phyloP scores from a whole-genome alignment of 2,888 invertebrate species.

The Digitonthophagus gazella region DNA sequence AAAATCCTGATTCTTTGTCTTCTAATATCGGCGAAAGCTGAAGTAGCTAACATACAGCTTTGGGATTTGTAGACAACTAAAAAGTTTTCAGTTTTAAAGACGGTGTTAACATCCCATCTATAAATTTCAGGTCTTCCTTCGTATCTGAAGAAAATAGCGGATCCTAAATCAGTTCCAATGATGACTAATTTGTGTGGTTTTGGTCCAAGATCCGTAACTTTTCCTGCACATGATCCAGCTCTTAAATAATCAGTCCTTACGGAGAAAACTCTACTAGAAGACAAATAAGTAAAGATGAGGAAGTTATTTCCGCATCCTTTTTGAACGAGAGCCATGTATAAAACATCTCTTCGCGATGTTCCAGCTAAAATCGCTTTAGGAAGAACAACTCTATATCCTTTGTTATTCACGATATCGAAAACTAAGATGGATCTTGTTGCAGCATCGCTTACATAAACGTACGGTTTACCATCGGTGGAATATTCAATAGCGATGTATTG shows the following conservation, averaged over 20 bases:
- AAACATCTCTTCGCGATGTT: slow-evolving; percentile 59
- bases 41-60: slow-evolving; percentile 58
- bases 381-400: slow-evolving; percentile 63
- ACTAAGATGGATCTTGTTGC: slow-evolving; percentile 66
- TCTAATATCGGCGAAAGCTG: slow-evolving; percentile 59
- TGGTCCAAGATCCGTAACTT: slow-evolving; percentile 55
- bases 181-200: slow-evolving; percentile 60
- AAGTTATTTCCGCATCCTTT: slow-evolving; percentile 58
- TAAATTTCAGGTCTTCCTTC: slow-evolving; percentile 60
- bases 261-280: slow-evolving; percentile 62
- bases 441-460: slow-evolving; percentile 68
- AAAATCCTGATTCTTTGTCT: slow-evolving; percentile 59
- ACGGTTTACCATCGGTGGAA: slow-evolving; percentile 59
- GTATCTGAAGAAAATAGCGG: slow-evolving; percentile 59
- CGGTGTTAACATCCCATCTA: slow-evolving; percentile 57
- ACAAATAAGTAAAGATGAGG: slow-evolving; percentile 64
- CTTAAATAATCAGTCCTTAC: slow-evolving; percentile 63
- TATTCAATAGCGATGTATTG: slow-evolving; percentile 72
- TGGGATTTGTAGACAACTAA: slow-evolving; percentile 56
- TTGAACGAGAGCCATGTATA: slow-evolving; percentile 65
- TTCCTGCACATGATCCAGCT: slow-evolving; percentile 57
- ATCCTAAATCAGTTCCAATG: slow-evolving; percentile 63
- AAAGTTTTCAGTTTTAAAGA: slow-evolving; percentile 53
- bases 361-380: slow-evolving; percentile 57
- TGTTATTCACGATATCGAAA: slow-evolving; percentile 61